Evolutionary conservation across 2,113 vertebrate genomes (phyloP).

Genomic region (Danionella cerebrum): DNA sequence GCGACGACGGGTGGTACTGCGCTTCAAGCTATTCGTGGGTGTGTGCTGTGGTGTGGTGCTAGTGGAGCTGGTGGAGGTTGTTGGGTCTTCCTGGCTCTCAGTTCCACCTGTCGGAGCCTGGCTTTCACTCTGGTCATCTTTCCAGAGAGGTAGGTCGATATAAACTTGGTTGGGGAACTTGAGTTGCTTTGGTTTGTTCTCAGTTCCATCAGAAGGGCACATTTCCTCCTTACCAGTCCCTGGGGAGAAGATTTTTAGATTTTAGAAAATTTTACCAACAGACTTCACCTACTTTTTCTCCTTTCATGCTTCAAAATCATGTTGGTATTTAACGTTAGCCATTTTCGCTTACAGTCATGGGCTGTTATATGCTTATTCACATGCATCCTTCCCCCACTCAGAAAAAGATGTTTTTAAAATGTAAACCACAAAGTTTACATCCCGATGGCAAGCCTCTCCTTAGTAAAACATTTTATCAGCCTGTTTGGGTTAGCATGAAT

Average conservation of each 20-base stretch:
- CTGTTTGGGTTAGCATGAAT: too few species aligned
- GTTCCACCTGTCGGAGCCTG: constrained; percentile 28
- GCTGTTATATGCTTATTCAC: too few species aligned
- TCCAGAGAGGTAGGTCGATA: constrained; percentile 85
- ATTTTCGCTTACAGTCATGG: too few species aligned
- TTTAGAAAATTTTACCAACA: not conserved
- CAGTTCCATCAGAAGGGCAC: constrained; percentile 60
- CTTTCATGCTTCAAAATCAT: too few species aligned
- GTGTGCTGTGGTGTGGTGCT: constrained; percentile 76
- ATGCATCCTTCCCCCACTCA: too few species aligned
- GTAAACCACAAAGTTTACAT: too few species aligned
- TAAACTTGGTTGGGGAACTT: constrained; percentile 81
- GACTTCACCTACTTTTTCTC: too few species aligned
- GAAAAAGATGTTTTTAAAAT: too few species aligned
- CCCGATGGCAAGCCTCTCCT: too few species aligned
- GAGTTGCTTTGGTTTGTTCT: constrained; percentile 84
- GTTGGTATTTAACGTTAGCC: too few species aligned
- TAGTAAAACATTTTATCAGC: too few species aligned
- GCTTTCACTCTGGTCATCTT: constrained; percentile 74
- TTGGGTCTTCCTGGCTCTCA: constrained; percentile 69
- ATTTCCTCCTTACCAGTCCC: constrained; percentile 67
- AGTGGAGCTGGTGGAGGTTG: constrained; percentile 68
- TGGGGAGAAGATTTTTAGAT: not conserved
- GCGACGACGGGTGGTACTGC: constrained; percentile 62
- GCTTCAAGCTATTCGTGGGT: constrained; percentile 74